Evolutionary conservation across 2,797 vertebrate species (phyloP).

Genomic region (Cirrhinus mrigala): DNA sequence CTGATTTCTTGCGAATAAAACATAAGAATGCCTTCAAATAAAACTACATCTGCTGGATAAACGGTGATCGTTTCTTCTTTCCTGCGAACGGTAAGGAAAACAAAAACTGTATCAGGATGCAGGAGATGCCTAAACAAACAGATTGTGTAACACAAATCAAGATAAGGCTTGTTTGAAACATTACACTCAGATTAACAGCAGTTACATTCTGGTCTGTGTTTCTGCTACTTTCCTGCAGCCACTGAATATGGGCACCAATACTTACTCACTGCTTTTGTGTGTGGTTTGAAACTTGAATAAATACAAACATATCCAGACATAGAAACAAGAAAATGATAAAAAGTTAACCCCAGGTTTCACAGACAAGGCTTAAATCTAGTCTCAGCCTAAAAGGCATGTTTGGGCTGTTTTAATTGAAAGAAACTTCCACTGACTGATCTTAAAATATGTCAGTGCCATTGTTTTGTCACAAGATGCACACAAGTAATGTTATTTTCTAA

Average conservation of each 20-base stretch:
- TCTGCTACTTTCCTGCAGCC: neutral
- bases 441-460: too few species aligned
- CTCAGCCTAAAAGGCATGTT: too few species aligned
- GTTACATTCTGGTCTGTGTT: neutral
- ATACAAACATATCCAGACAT: neutral
- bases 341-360: neutral
- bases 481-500: too few species aligned
- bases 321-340: neutral
- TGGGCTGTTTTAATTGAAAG: too few species aligned
- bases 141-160: conserved; percentile 7
- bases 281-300: neutral
- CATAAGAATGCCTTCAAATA: conserved; percentile 92
- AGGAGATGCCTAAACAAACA: conserved; percentile 16
- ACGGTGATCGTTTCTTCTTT: conserved; percentile 89
- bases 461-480: too few species aligned
- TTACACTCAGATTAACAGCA: neutral
- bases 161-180: neutral
- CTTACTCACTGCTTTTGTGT: neutral
- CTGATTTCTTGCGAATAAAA: conserved; percentile 92
- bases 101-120: conserved; percentile 29
- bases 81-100: conserved; percentile 71
- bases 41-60: conserved; percentile 92
- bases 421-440: too few species aligned
- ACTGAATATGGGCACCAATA: neutral
- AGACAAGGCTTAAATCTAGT: too few species aligned